Evolutionary conservation across 2,888 invertebrate species (phyloP).

Genomic region (Adelognathus sp.): DNA sequence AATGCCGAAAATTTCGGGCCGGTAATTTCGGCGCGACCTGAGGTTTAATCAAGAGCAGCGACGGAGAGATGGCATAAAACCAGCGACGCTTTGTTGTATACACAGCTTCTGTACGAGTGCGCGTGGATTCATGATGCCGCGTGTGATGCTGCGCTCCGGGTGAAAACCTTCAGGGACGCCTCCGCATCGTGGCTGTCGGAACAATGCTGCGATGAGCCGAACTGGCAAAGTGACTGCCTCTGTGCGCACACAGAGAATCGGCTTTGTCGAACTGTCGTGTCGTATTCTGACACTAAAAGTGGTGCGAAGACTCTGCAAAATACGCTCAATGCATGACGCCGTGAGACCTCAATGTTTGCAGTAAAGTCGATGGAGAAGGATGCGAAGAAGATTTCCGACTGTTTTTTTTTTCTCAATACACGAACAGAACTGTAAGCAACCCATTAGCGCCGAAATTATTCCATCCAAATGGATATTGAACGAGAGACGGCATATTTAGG

Average conservation of each 20-base stretch:
- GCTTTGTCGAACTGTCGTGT: too few relatives aligned
- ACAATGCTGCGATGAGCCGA: background rate
- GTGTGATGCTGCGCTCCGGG: constrained; percentile 2
- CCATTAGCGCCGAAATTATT: too few relatives aligned
- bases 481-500: too few relatives aligned
- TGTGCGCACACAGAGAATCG: background rate
- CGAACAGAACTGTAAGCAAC: too few relatives aligned
- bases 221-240: background rate
- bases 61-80: constrained; percentile 29
- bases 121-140: background rate
- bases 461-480: too few relatives aligned
- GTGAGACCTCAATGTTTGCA: too few relatives aligned
- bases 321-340: background rate
- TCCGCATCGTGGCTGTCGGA: background rate
- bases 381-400: too few relatives aligned
- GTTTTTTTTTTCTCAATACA: too few relatives aligned
- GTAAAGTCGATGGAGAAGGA: too few relatives aligned
- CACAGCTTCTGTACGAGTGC: background rate
- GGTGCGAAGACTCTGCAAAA: too few relatives aligned
- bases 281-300: too few relatives aligned
- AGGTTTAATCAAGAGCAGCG: constrained; percentile 51
- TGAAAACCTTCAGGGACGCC: background rate
- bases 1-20: constrained; percentile 42
- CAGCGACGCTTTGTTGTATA: background rate
- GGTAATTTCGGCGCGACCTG: constrained; percentile 43